These are phyloP conservation scores for Acanthornis magna DNA, from an alignment of 2,797 vertebrate genomes.

Conservation along the genomic window DNA sequence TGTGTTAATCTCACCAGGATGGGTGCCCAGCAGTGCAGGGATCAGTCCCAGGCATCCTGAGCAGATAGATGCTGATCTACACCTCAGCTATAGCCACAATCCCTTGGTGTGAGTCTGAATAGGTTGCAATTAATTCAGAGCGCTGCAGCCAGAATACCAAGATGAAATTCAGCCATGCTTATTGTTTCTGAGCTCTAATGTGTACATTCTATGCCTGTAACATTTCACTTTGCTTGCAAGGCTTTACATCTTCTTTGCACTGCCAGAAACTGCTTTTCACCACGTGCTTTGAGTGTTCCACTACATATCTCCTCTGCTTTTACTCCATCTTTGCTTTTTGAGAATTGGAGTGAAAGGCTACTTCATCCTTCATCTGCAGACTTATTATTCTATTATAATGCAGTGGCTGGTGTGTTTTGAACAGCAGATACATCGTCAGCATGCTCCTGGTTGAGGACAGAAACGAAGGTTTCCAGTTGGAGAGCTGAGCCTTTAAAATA, in stretches of 20 bases:
- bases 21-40: neutral
- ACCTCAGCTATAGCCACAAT: neutral
- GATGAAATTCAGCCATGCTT: neutral
- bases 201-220: neutral
- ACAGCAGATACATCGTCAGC: neutral
- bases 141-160: constrained; percentile 27
- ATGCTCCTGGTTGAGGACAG: neutral
- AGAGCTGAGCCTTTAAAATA: neutral
- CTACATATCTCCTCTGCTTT: neutral
- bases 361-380: neutral
- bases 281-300: neutral
- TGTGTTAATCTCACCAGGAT: neutral
- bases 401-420: neutral
- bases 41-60: neutral
- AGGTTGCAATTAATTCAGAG: constrained; percentile 37
- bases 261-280: neutral
- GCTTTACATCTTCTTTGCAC: neutral
- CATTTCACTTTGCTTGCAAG: neutral
- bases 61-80: neutral
- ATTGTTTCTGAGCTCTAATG: neutral
- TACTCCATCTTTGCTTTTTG: neutral
- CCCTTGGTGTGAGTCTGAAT: neutral
- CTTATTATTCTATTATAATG: neutral
- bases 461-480: neutral
- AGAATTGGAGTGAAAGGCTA: neutral